phyloP scores from a whole-genome alignment of 2,797 vertebrate genomes.

The Coendou prehensilis region DNA sequence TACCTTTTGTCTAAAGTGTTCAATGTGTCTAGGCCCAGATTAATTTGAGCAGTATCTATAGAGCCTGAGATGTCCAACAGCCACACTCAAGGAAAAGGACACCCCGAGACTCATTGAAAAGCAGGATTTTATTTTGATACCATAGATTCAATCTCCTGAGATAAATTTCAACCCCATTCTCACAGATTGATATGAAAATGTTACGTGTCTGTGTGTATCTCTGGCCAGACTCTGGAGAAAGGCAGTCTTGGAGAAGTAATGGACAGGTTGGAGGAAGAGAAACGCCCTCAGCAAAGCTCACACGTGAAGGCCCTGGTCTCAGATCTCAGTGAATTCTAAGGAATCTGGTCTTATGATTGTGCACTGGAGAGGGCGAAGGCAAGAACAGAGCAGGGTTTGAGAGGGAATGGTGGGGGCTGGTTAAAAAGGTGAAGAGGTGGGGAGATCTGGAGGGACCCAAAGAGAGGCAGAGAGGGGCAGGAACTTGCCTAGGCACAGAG shows the following conservation, averaged over 20 bases:
- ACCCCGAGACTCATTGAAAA: background rate
- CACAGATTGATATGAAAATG: conserved; percentile 67
- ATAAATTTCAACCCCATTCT: conserved; percentile 69
- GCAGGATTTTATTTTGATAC: conserved; percentile 18
- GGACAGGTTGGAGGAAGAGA: rapidly evolving
- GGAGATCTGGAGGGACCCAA: background rate
- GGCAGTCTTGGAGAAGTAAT: background rate
- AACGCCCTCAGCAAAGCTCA: background rate
- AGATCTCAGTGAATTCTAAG: rapidly evolving
- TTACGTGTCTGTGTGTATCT: background rate
- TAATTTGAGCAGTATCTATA: background rate
- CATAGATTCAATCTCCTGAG: conserved; percentile 63
- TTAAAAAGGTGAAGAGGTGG: background rate
- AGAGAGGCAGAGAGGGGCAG: background rate
- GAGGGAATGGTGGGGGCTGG: too few relatives aligned
- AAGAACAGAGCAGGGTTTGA: background rate
- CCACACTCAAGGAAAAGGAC: background rate
- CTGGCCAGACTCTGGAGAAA: background rate
- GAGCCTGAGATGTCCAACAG: background rate
- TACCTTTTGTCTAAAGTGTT: background rate
- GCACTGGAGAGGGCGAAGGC: background rate
- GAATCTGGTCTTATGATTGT: background rate
- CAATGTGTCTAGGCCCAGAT: background rate
- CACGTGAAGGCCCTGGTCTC: background rate
- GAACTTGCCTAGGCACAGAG: background rate